Base-by-base conservation (phyloP, 1,140 invertebrate species). In the Listronotus bonariensis region DNA sequence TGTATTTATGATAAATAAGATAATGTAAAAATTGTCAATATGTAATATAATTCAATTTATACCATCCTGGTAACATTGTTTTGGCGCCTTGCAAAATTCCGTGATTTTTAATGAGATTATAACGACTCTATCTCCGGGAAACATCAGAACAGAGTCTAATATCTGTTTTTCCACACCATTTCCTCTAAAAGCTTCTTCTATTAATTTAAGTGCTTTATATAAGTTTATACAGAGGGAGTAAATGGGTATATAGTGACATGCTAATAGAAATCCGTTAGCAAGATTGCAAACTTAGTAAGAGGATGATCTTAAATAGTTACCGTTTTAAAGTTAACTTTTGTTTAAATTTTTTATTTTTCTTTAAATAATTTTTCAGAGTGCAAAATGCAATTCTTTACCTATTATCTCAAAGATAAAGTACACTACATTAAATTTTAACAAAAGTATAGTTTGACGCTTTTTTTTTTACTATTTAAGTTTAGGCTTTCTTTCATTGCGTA, bases 21-120 rank as follows among this genome's bases (percentile, higher is more conserved):
- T n/a, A n/a, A n/a, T n/a, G n/a, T n/a, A n/a, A n/a, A n/a, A n/a
- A n/a, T n/a, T n/a, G n/a, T n/a, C n/a, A n/a, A n/a, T n/a, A n/a
- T 12, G 1, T 10, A 11, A 2, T 3, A 12, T 11, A 48, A 48
- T 12, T 17, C 1, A 12, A 10, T 3, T n/a, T 12, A 48, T 3
- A 48, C 10, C 3, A 12, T 48, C 9, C 3, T 17, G 45, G 20
- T 26, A 48, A 10, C 7, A 12, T 3, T 14, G 3, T 12, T 7
- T 14, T 40, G n/a, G 15, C 45, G 31, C 49, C 18, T 53, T 53
- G 43, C 46, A 53, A 53, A 65, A 67, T 26, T 51, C 48, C 53
- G 64, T 64, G 56, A 64, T 68, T 48, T 64, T 48, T 68, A 61
- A 68, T 68, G 67, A 64, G 67, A 68, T 68, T 68, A 68, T 68